Base-by-base conservation (phyloP, 2,113 vertebrate genomes). In the Carassius auratus region DNA sequence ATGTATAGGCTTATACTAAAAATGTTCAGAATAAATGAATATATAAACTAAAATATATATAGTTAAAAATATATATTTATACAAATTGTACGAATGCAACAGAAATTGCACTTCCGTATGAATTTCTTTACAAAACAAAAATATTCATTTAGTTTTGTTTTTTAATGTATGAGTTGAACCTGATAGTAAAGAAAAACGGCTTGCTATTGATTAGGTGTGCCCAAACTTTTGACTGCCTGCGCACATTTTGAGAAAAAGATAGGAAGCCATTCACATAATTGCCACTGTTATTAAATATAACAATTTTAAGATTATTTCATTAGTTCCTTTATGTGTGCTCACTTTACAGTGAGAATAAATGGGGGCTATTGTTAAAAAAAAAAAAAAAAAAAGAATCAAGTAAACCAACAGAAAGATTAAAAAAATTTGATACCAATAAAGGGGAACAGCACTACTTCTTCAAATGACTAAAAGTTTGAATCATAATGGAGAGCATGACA, bases 391-490 rank as follows among this genome's bases (percentile, higher is more conserved):
- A 81, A 30, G 64, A 48, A 30, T 64, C 38, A 23, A 17, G 45
- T n/a, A 36, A 55, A 33, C 26, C 5, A 2, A 10, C 17, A 33
- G 30, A 57, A 77, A 36, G 75, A 57, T 33, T 45, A 0, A 10
- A 6, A 48, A 77, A 84, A 61, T n/a, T 8, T 17, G 0, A 42
- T 36, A 55, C 36, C 45, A 69, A 66, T 69, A 26, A 83, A 42
- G 52, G 33, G 48, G 33, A 59, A 83, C 68, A 42, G 50, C 68
- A 42, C 33, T 42, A 83, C 66, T 83, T 83, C 81, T 36, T 21
- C 81, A 83, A 83, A 83, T 74, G 81, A 59, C 48, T 83, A 59
- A 83, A 83, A 83, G 81, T 73, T 73, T 73, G 21, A 73, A 59
- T 83, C 33, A 83, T 73, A 83, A 83, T 83, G 48, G 66, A 73